Evolutionary conservation across 2,888 invertebrate genomes (phyloP).

Genomic region (Lasioglossum malachurum): DNA sequence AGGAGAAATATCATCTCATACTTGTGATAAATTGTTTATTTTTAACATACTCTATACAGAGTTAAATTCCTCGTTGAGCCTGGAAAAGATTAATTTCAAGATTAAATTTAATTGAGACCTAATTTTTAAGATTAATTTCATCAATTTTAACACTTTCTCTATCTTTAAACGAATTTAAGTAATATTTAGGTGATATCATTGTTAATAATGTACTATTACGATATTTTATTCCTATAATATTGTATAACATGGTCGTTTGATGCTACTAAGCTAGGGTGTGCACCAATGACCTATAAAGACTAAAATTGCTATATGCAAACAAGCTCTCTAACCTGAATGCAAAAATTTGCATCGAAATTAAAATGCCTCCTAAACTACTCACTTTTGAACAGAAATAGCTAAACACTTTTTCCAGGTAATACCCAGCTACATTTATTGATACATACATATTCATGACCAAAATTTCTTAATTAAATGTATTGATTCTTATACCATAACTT

Average conservation of each 20-base stretch:
- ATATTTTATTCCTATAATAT: too few species aligned
- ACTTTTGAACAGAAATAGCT: neutral
- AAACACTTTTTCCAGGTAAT: neutral
- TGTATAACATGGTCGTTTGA: neutral
- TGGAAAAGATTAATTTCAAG: too few species aligned
- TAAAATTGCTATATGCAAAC: neutral
- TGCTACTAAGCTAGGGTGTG: neutral
- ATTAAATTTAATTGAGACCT: too few species aligned
- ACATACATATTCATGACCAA: neutral
- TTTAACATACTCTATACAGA: neutral
- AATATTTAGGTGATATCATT: neutral
- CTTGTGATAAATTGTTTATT: neutral
- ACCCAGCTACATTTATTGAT: neutral
- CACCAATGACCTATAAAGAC: neutral
- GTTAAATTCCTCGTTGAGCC: neutral
- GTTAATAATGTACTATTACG: neutral
- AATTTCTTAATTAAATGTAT: neutral
- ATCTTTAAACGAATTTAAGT: neutral
- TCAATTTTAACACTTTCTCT: neutral
- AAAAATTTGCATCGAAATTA: conserved; percentile 5
- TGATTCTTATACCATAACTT: neutral
- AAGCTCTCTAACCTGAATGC: neutral
- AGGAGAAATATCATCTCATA: neutral
- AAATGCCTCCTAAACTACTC: neutral
- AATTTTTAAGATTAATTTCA: too few species aligned